Evolutionary conservation across 2,888 invertebrate species (phyloP).

Genomic region (Cacoxenus indagator): DNA sequence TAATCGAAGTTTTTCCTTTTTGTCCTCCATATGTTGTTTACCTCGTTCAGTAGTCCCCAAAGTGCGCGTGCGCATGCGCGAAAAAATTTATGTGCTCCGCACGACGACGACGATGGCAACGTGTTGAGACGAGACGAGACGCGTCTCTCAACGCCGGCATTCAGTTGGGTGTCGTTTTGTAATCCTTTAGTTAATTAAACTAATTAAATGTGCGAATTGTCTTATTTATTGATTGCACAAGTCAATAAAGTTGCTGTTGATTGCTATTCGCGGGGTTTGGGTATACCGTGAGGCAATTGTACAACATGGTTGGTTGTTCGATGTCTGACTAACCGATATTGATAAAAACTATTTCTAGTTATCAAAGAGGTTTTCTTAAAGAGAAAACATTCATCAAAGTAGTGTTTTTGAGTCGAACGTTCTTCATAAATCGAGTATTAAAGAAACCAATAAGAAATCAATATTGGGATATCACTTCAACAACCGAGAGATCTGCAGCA

Average conservation of each 20-base stretch:
- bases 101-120: not conserved
- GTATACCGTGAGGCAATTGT: no score
- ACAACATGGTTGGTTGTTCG: no score
- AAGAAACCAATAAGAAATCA: no score
- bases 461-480: no score
- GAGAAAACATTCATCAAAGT: no score
- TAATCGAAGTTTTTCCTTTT: not conserved
- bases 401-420: no score
- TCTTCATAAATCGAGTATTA: no score
- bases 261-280: not conserved
- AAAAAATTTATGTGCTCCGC: slow-evolving; percentile 29
- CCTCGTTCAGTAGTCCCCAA: slow-evolving; percentile 8
- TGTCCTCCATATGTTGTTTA: not conserved
- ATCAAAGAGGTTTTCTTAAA: no score
- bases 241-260: slow-evolving; percentile 39
- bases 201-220: slow-evolving; percentile 56
- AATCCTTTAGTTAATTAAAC: slow-evolving; percentile 61
- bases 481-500: no score
- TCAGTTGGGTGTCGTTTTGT: slow-evolving; percentile 47
- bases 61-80: slow-evolving; percentile 7
- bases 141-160: slow-evolving; percentile 24
- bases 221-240: slow-evolving; percentile 35
- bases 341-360: no score
- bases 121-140: not conserved
- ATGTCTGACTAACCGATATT: no score